A percentile compares a stretch with the other conserved stretches of the same genome.
phyloP scores from a whole-genome alignment of 2,113 vertebrate genomes.

The Budorcas taxicolor region DNA sequence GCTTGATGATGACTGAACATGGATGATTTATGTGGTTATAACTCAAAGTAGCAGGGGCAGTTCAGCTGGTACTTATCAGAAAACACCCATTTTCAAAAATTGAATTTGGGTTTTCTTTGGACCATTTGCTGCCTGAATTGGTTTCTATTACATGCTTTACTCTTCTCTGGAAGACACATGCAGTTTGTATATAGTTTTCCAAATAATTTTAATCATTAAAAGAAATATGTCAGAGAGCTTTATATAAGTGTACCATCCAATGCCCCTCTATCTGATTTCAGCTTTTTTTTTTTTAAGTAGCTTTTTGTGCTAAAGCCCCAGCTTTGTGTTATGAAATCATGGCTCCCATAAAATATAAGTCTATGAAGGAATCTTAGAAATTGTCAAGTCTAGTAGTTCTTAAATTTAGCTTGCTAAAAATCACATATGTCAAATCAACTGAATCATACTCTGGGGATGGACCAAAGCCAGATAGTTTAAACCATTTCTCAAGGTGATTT shows the following conservation, averaged over 20 bases:
- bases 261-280: background rate
- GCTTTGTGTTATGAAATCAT: background rate
- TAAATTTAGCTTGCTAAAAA: constrained; percentile 11
- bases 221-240: background rate
- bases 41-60: background rate
- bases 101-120: background rate
- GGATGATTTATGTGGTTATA: background rate
- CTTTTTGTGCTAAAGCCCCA: background rate
- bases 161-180: background rate
- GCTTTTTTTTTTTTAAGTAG: background rate
- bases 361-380: constrained; percentile 3
- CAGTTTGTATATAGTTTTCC: constrained; percentile 10
- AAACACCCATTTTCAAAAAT: background rate
- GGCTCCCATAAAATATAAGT: background rate
- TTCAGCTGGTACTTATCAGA: background rate
- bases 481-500: background rate
- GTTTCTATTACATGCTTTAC: background rate
- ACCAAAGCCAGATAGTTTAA: background rate
- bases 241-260: background rate
- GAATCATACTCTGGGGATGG: background rate
- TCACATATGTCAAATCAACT: background rate
- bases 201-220: constrained; percentile 31
- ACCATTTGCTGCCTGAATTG: background rate
- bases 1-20: background rate
- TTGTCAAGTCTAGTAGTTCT: background rate